Evolutionary conservation across 1,140 invertebrate species (phyloP).

Genomic region (Lithobius niger): DNA sequence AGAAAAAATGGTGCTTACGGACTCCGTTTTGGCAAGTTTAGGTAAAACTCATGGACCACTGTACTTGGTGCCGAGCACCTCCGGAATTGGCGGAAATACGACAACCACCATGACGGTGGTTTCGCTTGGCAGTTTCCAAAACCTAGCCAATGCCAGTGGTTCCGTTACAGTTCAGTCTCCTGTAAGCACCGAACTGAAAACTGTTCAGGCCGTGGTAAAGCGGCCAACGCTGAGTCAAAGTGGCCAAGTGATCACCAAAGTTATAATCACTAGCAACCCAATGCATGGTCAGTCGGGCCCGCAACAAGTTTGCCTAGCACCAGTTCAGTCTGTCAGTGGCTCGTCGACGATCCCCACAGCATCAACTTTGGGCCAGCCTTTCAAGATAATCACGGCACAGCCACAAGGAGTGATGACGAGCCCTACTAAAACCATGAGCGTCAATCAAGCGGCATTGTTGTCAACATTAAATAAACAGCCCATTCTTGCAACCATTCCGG

Average conservation of each 20-base stretch:
- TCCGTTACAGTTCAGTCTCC: not conserved
- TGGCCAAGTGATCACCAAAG: slow-evolving; percentile 38
- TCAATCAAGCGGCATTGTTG: slow-evolving; percentile 36
- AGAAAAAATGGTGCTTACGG: not conserved
- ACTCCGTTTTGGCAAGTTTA: not conserved
- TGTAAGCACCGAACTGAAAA: not conserved
- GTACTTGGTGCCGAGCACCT: not conserved
- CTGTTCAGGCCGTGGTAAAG: not conserved
- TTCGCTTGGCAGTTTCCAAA: not conserved
- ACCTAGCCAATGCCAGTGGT: not conserved
- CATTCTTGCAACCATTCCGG: slow-evolving; percentile 21
- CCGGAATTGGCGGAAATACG: not conserved
- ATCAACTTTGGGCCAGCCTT: slow-evolving; percentile 14
- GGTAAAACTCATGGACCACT: not conserved
- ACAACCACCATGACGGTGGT: not conserved
- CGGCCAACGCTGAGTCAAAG: not conserved
- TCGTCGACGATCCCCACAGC: slow-evolving; percentile 28
- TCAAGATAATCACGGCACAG: slow-evolving; percentile 19
- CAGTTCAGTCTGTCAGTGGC: slow-evolving; percentile 21
- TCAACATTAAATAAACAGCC: slow-evolving; percentile 15
- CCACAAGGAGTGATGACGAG: slow-evolving; percentile 21
- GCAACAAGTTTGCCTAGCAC: slow-evolving; percentile 5
- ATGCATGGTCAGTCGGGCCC: slow-evolving; percentile 22
- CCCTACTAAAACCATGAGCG: slow-evolving; percentile 50
- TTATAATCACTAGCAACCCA: slow-evolving; percentile 41